Percentiles rank a stretch among this genome's conserved stretches.
Evolutionary conservation across 1,140 invertebrate genomes (phyloP).

Genomic region (Triops longicaudatus): DNA sequence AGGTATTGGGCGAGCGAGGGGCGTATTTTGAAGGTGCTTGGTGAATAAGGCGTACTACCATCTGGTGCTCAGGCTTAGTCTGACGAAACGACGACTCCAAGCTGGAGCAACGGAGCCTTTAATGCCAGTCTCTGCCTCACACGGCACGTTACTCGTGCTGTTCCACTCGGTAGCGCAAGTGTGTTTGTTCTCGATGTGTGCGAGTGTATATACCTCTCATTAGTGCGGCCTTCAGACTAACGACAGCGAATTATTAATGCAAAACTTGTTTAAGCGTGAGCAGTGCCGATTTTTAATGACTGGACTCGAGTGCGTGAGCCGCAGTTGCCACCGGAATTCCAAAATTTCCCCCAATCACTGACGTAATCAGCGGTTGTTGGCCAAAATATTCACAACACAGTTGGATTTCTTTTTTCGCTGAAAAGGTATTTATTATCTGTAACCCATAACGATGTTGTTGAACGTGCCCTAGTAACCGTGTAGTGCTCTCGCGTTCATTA

Average conservation of each 20-base stretch:
- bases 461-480: background rate
- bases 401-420: background rate
- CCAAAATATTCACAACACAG: background rate
- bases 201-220: background rate
- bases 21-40: background rate
- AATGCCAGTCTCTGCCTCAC: background rate
- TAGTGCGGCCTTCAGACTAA: background rate
- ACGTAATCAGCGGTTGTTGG: background rate
- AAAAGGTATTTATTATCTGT: background rate
- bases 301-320: background rate
- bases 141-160: background rate
- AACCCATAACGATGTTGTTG: background rate
- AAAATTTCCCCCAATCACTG: too few species aligned
- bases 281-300: background rate
- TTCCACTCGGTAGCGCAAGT: background rate
- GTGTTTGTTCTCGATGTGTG: background rate
- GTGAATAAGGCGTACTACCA: background rate
- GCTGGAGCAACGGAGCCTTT: background rate
- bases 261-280: background rate
- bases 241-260: background rate
- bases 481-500: background rate
- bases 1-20: background rate
- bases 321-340: too few species aligned
- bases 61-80: constrained; percentile 10
- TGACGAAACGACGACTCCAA: background rate